phyloP scores from a whole-genome alignment of 2,113 vertebrate species.

The Odocoileus virginianus region DNA sequence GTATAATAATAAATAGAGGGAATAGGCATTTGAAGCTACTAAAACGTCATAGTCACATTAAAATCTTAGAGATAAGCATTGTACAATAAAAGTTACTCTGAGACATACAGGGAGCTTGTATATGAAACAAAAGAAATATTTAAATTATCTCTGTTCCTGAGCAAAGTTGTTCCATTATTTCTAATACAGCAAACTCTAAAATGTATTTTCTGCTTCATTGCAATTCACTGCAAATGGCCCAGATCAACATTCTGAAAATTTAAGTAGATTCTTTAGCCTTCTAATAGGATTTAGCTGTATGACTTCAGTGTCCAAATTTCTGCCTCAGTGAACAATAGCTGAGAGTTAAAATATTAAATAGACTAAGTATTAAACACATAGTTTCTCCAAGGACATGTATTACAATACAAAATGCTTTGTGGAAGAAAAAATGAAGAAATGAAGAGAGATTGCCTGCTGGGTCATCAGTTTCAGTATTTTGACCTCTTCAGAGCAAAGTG shows the following conservation, averaged over 20 bases:
- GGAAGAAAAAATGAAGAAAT: neutral
- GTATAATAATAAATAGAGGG: neutral
- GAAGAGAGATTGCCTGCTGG: neutral
- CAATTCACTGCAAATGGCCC: conserved; percentile 44
- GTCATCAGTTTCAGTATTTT: neutral
- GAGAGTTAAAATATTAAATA: conserved; percentile 61
- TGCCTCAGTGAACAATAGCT: conserved; percentile 43
- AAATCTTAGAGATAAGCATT: neutral
- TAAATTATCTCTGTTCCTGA: conserved; percentile 45
- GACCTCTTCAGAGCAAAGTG: neutral
- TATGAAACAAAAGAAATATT: conserved; percentile 39
- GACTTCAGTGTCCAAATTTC: conserved; percentile 30
- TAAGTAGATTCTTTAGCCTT: conserved; percentile 48
- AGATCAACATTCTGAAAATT: conserved; percentile 59
- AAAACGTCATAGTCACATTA: neutral
- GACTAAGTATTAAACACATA: conserved; percentile 50
- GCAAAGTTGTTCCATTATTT: conserved; percentile 46
- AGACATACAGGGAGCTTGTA: neutral
- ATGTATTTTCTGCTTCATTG: conserved; percentile 61
- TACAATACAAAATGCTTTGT: neutral
- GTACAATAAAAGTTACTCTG: neutral
- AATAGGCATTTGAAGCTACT: neutral
- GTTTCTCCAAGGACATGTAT: conserved; percentile 13
- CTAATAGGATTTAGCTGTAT: conserved; percentile 51
- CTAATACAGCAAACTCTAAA: conserved; percentile 45